Conservation (phyloP, 2,888 invertebrate species). For the Microctonus hyperodae region DNA sequence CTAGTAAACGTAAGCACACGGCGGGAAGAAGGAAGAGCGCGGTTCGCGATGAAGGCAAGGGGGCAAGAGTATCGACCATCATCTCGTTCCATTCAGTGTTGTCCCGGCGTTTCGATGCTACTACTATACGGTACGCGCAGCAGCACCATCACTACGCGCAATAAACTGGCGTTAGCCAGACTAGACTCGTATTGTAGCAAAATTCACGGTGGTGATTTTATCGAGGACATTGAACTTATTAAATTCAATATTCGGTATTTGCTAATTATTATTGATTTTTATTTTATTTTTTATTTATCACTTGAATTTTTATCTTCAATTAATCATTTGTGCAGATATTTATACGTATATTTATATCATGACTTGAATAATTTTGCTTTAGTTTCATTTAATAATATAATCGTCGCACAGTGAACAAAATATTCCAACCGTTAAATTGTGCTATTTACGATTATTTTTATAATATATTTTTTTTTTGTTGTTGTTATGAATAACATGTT, state of each 20-base stretch:
- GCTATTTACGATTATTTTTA: too few relatives aligned
- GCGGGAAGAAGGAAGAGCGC: slow-evolving; percentile 31
- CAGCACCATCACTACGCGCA: slow-evolving; percentile 16
- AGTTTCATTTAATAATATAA: not conserved
- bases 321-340: too few relatives aligned
- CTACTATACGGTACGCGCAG: slow-evolving; percentile 31
- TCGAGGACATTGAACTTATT: slow-evolving; percentile 8
- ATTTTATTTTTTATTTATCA: not conserved
- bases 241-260: slow-evolving; percentile 13
- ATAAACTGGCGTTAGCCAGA: not conserved
- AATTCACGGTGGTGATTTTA: slow-evolving; percentile 5
- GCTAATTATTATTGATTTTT: not conserved
- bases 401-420: too few relatives aligned
- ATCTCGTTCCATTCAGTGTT: slow-evolving; percentile 49
- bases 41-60: slow-evolving; percentile 26
- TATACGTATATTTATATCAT: too few relatives aligned
- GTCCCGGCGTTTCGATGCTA: slow-evolving; percentile 36
- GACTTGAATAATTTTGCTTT: too few relatives aligned
- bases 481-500: too few relatives aligned
- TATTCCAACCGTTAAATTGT: too few relatives aligned
- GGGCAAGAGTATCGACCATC: slow-evolving; percentile 50
- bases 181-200: slow-evolving; percentile 13
- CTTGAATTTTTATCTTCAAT: not conserved
- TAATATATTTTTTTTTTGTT: too few relatives aligned
- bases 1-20: slow-evolving; percentile 15